Evolutionary conservation across 1,140 invertebrate species (phyloP).

Genomic region (Contarinia nasturtii): DNA sequence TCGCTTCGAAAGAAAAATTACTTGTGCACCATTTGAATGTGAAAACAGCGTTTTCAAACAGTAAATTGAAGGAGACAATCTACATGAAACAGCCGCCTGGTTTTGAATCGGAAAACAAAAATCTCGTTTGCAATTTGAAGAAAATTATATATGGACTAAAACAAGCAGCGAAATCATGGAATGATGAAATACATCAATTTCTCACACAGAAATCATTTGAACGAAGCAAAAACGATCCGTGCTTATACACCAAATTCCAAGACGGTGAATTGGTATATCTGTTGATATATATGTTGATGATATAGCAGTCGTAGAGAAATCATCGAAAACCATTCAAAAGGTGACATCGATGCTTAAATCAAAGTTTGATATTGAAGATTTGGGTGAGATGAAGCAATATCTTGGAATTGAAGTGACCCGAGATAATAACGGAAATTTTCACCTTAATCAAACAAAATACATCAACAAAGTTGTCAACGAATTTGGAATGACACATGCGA

Average conservation of each 20-base stretch:
- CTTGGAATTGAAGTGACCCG: background rate
- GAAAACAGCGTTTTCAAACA: constrained; percentile 22
- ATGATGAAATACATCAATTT: background rate
- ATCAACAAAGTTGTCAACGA: too few species aligned
- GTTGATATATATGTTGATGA: background rate
- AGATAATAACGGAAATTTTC: background rate
- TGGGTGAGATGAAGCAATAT: background rate
- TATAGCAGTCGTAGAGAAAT: background rate
- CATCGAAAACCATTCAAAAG: background rate
- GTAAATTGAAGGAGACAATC: constrained; percentile 18
- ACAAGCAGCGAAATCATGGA: constrained; percentile 13
- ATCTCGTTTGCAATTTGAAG: constrained; percentile 11
- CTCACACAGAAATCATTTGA: background rate
- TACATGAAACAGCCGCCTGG: constrained; percentile 18
- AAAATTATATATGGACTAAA: constrained; percentile 22
- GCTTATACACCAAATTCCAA: background rate
- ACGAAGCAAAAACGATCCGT: background rate
- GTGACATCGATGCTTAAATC: background rate
- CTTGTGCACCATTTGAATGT: constrained; percentile 13
- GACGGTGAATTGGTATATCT: background rate
- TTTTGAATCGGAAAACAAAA: constrained; percentile 6
- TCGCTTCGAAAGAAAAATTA: background rate
- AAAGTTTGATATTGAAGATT: background rate
- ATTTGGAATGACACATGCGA: too few species aligned
- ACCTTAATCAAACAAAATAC: background rate